Conservation (phyloP, 1,140 invertebrate genomes). For the Harlomillsia oculata region DNA sequence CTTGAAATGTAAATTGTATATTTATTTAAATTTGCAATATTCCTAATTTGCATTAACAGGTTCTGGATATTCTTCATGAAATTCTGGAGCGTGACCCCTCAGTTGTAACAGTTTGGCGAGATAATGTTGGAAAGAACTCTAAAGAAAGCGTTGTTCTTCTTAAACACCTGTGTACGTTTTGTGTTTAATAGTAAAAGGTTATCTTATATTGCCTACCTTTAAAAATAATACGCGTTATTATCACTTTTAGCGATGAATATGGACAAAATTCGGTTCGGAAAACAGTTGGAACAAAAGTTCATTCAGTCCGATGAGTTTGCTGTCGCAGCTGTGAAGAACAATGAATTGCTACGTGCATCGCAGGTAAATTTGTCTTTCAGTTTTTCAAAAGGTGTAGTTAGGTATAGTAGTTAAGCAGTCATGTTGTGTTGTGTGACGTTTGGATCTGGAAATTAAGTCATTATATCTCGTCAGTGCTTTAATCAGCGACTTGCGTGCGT, state of each 20-base stretch:
- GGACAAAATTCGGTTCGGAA: slow-evolving; percentile 14
- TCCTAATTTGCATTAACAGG: slow-evolving; percentile 1
- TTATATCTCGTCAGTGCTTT: too few relatives aligned
- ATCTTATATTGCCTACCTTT: background rate
- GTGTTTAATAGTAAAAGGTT: background rate
- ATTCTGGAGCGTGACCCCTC: slow-evolving; percentile 19
- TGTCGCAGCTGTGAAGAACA: slow-evolving; percentile 27
- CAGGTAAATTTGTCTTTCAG: slow-evolving; percentile 16
- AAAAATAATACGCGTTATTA: background rate
- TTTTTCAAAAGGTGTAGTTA: too few relatives aligned
- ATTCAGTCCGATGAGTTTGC: slow-evolving; percentile 34
- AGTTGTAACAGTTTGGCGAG: slow-evolving; percentile 19
- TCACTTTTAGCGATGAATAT: slow-evolving; percentile 18
- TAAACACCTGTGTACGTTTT: slow-evolving; percentile 27
- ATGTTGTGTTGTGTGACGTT: too few relatives aligned
- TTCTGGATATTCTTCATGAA: slow-evolving; percentile 23
- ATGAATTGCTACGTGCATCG: slow-evolving; percentile 26
- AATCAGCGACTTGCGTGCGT: too few relatives aligned
- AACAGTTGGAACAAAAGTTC: slow-evolving; percentile 19
- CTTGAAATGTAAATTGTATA: too few relatives aligned
- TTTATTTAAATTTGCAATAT: too few relatives aligned
- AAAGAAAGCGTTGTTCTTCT: slow-evolving; percentile 27
- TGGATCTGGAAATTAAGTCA: too few relatives aligned
- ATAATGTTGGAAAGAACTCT: slow-evolving; percentile 16
- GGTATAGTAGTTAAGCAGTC: too few relatives aligned